Percentiles rank a stretch among this genome's conserved stretches.
Conservation (phyloP, 2,113 vertebrate species). For the Marmota flaviventris region DNA sequence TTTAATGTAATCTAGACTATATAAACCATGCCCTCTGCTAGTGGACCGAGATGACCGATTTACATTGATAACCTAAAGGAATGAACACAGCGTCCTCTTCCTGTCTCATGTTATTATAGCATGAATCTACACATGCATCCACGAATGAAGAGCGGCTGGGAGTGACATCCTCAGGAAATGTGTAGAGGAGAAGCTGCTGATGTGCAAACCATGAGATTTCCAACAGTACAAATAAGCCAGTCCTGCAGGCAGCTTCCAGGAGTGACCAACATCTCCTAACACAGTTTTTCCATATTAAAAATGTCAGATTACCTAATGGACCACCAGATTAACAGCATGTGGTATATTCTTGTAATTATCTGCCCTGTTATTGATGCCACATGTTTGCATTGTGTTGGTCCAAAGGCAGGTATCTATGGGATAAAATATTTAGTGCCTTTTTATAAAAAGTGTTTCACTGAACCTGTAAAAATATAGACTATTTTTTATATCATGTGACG, state of each 20-base stretch:
- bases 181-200: not conserved
- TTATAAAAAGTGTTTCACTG: not conserved
- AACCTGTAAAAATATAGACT: not conserved
- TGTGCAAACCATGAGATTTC: not conserved
- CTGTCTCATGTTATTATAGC: not conserved
- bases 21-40: not conserved
- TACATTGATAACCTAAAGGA: not conserved
- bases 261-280: not conserved
- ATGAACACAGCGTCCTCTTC: not conserved
- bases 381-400: not conserved
- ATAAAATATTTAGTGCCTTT: not conserved
- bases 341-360: not conserved
- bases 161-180: not conserved
- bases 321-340: not conserved
- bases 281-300: not conserved
- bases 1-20: not conserved
- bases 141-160: not conserved
- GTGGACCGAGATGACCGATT: not conserved
- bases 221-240: not conserved
- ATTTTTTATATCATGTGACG: not conserved
- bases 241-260: not conserved
- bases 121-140: not conserved
- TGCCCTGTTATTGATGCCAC: not conserved
- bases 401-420: not conserved
- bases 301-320: constrained; percentile 15